These are phyloP conservation scores for Drosophila nebulosa DNA, from an alignment of 1,140 invertebrate species.

Conservation along the genomic window DNA sequence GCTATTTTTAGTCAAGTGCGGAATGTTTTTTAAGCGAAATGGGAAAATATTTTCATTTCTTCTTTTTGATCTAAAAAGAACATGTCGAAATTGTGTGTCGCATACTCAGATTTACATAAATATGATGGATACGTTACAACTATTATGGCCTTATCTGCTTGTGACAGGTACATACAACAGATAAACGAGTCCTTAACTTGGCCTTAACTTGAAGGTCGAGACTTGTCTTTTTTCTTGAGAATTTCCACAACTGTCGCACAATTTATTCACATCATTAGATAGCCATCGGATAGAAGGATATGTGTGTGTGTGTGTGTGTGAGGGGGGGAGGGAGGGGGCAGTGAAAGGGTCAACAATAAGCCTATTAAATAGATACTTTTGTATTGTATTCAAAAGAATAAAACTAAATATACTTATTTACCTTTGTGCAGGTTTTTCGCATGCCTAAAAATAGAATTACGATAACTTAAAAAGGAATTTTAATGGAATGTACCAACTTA, in stretches of 20 bases:
- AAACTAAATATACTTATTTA: not conserved
- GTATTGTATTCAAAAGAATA: not conserved
- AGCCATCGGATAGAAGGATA: not conserved
- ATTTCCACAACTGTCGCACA: not conserved
- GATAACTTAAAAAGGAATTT: no score
- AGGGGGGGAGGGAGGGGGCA: no score
- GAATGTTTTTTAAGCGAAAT: constrained; percentile 3
- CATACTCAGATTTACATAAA: no score
- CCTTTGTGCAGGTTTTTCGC: not conserved
- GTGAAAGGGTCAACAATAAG: not conserved
- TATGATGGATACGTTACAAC: no score
- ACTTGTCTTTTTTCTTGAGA: not conserved
- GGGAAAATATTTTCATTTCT: not conserved
- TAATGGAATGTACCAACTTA: no score
- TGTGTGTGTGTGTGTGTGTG: no score
- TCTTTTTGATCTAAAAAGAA: not conserved
- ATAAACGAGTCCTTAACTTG: no score
- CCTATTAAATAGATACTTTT: not conserved
- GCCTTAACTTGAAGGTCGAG: no score
- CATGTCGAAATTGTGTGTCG: no score
- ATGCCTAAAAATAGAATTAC: not conserved
- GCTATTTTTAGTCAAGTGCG: constrained; percentile 56
- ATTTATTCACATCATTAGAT: not conserved
- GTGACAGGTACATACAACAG: no score
- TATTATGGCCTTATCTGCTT: no score